Base-by-base conservation (phyloP, 2,797 vertebrate genomes). In the Diglossa cyanea region DNA sequence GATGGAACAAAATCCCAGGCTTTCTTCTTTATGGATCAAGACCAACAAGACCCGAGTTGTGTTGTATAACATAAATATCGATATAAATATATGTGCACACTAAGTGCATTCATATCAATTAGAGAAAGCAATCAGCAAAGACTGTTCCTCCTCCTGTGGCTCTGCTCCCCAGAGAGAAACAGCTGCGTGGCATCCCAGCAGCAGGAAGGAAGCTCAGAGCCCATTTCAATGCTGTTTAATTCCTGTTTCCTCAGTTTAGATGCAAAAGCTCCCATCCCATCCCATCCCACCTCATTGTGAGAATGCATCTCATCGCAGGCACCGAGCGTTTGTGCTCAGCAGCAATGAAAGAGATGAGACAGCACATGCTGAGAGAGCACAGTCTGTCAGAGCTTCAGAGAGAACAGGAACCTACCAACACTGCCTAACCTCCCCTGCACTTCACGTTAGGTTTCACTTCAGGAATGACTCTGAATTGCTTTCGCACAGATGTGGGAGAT, bases 31-130 rank as follows among this genome's bases (percentile, higher is more conserved):
- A 24, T 14, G 9, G 6, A 21, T 78, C 28, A 88, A 68, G 51
- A 61, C 4, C 5, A 54, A 51, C 9, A 45, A 2, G 35, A 50
- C 5, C 2, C 1, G 0, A 65, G 14, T 40, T 75, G 15, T 10
- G 37, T 2, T 60, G 16, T 17, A 11, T 26, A 72, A 54, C 23
- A 21, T 5, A 67, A 57, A 72, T 35, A 30, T 11, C 18, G 26
- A 5, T 24, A 50, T 54, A 53, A 33, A 77, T 77, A 70, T 16
- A 70, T 18, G 17, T 7, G 11, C 11, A 0, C 48, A 13, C 31
- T 81, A n/a, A 74, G 28, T 48, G 16, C 13, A 73, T 73, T 86
- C 51, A 37, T 13, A 63, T 40, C 11, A 86, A 26, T 53, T 28
- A 88, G 17, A 66, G 83, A 81, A 40, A 1, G 51, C 30, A 80